A percentile compares a stretch with the other conserved stretches of the same genome.
These are phyloP conservation scores for Eupithecia vulgata DNA, from an alignment of 2,888 invertebrate species.

Conservation along the genomic window DNA sequence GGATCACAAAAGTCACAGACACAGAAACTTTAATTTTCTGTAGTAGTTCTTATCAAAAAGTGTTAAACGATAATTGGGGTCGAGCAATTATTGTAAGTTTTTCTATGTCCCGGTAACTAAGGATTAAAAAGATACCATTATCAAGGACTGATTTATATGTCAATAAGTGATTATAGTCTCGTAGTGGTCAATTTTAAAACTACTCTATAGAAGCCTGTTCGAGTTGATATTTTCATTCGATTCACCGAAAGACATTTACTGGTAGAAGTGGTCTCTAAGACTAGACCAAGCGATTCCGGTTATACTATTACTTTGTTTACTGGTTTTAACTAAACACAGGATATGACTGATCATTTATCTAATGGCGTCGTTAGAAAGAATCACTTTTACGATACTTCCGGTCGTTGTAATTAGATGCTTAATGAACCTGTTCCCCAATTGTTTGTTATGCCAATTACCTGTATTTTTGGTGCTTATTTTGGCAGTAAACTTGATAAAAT, in stretches of 20 bases:
- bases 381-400: constrained; percentile 37
- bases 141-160: no score
- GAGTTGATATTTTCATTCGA: not conserved
- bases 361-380: constrained; percentile 45
- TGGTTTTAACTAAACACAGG: constrained; percentile 38
- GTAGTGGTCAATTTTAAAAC: no score
- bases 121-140: not conserved
- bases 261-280: not conserved
- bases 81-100: not conserved
- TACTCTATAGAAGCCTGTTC: not conserved
- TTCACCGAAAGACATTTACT: not conserved
- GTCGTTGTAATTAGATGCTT: constrained; percentile 30
- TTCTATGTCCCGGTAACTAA: not conserved
- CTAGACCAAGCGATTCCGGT: not conserved
- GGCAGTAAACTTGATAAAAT: not conserved
- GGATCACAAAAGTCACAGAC: not conserved
- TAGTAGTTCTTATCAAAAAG: not conserved
- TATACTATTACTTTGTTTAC: constrained; percentile 15
- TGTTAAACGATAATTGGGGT: not conserved
- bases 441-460: constrained; percentile 34
- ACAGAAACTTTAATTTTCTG: not conserved
- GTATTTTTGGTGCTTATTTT: not conserved
- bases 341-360: constrained; percentile 45
- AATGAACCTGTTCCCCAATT: constrained; percentile 25
- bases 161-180: no score